A percentile compares a stretch with the other conserved stretches of the same genome.
Evolutionary conservation across 1,140 invertebrate species (phyloP).

Genomic region (Drosophila sucinea): DNA sequence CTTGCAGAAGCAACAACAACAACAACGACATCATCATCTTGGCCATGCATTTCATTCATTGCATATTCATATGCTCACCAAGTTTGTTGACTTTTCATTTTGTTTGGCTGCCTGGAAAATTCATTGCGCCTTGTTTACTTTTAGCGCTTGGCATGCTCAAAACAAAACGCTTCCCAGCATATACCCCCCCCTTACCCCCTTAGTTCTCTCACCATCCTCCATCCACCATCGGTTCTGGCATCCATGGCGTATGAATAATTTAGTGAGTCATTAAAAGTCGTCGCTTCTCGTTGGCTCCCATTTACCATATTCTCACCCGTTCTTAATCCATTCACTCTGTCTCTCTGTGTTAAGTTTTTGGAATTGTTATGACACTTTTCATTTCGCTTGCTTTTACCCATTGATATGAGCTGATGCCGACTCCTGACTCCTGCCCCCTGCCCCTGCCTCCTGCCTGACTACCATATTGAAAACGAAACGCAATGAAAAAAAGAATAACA

Average conservation of each 20-base stretch:
- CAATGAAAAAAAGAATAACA: background rate
- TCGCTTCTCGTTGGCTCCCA: slow-evolving; percentile 33
- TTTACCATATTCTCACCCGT: slow-evolving; percentile 22
- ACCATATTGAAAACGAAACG: slow-evolving; percentile 7
- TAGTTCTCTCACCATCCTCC: too few relatives aligned
- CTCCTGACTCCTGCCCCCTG: too few relatives aligned
- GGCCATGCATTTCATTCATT: slow-evolving; percentile 77
- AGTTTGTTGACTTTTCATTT: slow-evolving; percentile 82
- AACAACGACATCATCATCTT: slow-evolving; percentile 62
- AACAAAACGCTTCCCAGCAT: slow-evolving; percentile 67
- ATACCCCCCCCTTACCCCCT: too few relatives aligned
- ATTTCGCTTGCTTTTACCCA: slow-evolving; percentile 55
- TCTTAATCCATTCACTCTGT: slow-evolving; percentile 13
- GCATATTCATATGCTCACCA: slow-evolving; percentile 70
- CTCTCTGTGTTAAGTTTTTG: slow-evolving; percentile 11
- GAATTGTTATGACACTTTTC: slow-evolving; percentile 78
- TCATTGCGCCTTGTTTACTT: slow-evolving; percentile 75
- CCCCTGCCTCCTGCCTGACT: background rate
- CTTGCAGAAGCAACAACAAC: slow-evolving; percentile 40
- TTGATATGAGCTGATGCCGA: slow-evolving; percentile 26
- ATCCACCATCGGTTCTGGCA: slow-evolving; percentile 31
- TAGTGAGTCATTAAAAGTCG: slow-evolving; percentile 77
- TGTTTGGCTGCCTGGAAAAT: slow-evolving; percentile 75
- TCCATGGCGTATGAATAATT: slow-evolving; percentile 80
- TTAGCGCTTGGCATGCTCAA: slow-evolving; percentile 77